Percentiles rank a stretch among this genome's conserved stretches.
Evolutionary conservation across 2,797 vertebrate genomes (phyloP).

Genomic region (Threskiornis aethiopicus): DNA sequence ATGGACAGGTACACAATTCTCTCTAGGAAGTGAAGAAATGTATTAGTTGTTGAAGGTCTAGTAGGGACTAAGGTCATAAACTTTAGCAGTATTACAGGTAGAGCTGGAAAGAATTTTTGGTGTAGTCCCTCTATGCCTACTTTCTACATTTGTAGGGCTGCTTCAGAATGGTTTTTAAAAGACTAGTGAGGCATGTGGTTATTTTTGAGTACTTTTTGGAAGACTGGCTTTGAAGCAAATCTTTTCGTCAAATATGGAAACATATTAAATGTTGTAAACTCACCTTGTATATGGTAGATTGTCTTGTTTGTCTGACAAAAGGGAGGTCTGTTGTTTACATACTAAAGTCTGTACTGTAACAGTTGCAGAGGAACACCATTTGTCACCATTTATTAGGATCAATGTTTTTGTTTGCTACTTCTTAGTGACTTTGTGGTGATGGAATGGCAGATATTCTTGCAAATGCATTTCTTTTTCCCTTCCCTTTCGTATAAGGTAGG

Average conservation of each 20-base stretch:
- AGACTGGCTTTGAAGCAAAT: not conserved
- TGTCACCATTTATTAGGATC: not conserved
- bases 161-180: not conserved
- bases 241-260: not conserved
- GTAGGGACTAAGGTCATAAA: not conserved
- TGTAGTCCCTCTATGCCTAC: fast-evolving
- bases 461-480: not conserved
- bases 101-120: not conserved
- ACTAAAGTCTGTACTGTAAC: not conserved
- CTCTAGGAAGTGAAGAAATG: not conserved
- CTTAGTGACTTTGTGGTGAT: not conserved
- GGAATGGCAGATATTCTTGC: not conserved
- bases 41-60: not conserved
- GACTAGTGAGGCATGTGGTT: not conserved
- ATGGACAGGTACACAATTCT: not conserved
- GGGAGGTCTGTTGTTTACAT: not conserved
- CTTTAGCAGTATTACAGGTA: not conserved
- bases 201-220: not conserved
- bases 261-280: not conserved
- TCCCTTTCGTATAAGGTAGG: not conserved
- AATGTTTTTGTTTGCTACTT: not conserved
- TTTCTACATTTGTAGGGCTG: not conserved
- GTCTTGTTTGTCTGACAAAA: not conserved
- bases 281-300: not conserved
- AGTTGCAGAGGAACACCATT: not conserved